Conservation (phyloP, 1,140 invertebrate species). For the Neodiprion fabricii region DNA sequence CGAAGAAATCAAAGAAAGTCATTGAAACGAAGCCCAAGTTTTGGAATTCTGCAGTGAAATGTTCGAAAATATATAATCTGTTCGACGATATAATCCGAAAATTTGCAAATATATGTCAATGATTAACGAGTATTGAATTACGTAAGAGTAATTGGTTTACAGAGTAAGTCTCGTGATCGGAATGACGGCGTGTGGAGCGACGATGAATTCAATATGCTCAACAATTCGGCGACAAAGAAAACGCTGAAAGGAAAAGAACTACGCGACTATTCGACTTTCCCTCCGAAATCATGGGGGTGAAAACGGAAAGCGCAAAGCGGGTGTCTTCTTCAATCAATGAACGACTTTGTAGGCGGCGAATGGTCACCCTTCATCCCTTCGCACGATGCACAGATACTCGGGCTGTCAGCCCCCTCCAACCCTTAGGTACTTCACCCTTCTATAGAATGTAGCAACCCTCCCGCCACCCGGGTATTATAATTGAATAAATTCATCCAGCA, state of each 20-base stretch:
- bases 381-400: too few relatives aligned
- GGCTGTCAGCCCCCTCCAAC: too few relatives aligned
- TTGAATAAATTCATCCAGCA: background rate
- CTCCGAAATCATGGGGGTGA: background rate
- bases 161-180: background rate
- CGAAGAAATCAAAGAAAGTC: too few relatives aligned
- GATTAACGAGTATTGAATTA: too few relatives aligned
- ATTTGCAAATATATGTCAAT: too few relatives aligned
- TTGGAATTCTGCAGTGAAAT: too few relatives aligned
- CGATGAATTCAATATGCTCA: background rate
- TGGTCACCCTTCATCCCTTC: background rate
- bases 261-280: background rate
- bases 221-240: background rate
- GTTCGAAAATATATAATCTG: too few relatives aligned
- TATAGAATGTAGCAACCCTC: background rate
- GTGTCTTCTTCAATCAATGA: slow-evolving; percentile 1
- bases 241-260: background rate
- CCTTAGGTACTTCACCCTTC: too few relatives aligned
- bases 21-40: too few relatives aligned
- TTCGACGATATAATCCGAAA: too few relatives aligned
- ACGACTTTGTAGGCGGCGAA: background rate
- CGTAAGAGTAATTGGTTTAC: background rate
- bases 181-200: background rate
- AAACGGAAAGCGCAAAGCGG: slow-evolving; percentile 4
- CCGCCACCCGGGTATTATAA: background rate